These are phyloP conservation scores for Atrichornis clamosus DNA, from an alignment of 2,113 vertebrate species.

Conservation along the genomic window DNA sequence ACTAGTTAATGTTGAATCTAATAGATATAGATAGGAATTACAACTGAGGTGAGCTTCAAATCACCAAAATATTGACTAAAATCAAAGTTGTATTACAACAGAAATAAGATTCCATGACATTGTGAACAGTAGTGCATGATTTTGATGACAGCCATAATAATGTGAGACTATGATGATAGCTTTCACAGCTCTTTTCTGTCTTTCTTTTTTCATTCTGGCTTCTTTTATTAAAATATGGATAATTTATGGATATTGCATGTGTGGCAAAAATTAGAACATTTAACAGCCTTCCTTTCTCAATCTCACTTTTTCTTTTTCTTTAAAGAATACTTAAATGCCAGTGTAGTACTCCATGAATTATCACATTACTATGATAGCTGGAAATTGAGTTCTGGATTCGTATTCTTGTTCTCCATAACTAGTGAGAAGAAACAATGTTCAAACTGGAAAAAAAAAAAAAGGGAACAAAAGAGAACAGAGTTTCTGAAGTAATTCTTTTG, in stretches of 20 bases:
- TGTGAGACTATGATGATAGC: not conserved
- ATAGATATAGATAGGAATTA: not conserved
- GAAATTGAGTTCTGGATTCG: not conserved
- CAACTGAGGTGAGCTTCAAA: not conserved
- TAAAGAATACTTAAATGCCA: not conserved
- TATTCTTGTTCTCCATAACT: not conserved
- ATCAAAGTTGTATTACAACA: not conserved
- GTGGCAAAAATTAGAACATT: not conserved
- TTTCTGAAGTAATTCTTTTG: not conserved
- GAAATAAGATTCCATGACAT: not conserved
- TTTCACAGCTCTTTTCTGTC: not conserved
- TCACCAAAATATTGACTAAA: not conserved
- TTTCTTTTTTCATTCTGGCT: not conserved
- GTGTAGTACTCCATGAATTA: not conserved
- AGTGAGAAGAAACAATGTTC: not conserved
- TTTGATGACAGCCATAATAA: not conserved
- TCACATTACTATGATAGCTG: not conserved
- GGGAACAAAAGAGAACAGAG: not conserved
- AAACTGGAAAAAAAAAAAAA: not conserved
- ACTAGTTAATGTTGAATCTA: not conserved
- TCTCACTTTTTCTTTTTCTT: not conserved
- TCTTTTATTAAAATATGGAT: not conserved
- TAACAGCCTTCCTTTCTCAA: not conserved
- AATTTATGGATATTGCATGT: not conserved
- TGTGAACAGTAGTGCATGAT: not conserved